Conservation (phyloP, 2,888 invertebrate species). For the Cantharis lateralis region DNA sequence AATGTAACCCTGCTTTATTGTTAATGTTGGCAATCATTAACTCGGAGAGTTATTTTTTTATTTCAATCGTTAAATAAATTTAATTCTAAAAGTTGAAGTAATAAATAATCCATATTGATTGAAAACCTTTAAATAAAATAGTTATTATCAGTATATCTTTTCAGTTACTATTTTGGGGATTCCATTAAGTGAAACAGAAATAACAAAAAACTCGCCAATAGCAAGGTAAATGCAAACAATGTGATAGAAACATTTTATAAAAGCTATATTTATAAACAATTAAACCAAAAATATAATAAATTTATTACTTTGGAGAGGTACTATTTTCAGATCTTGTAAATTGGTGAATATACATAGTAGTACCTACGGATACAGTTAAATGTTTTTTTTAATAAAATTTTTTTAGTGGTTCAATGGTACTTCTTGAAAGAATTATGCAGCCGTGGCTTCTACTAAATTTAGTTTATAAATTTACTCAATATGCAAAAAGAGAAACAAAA, state of each 20-base stretch:
- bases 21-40: no score
- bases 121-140: not conserved
- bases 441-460: slow-evolving; percentile 64
- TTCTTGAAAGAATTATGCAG: slow-evolving; percentile 58
- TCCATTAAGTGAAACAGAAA: not conserved
- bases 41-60: no score
- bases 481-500: slow-evolving; percentile 58
- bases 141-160: not conserved
- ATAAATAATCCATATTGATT: not conserved
- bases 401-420: slow-evolving; percentile 60
- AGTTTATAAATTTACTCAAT: slow-evolving; percentile 60
- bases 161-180: not conserved
- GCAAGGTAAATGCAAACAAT: not conserved
- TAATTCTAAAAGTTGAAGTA: not conserved
- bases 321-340: no score
- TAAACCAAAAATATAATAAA: no score
- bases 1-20: no score
- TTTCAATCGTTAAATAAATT: no score
- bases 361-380: not conserved
- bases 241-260: no score
- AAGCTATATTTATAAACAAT: no score
- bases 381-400: slow-evolving; percentile 28
- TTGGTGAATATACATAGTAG: no score
- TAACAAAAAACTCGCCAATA: not conserved
- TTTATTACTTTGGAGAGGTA: no score